A percentile compares a stretch with the other conserved stretches of the same genome.
Evolutionary conservation across 35 echinoderm and acorn worm genomes (phyloP).

Genomic region (Nesometra sesokonis): DNA sequence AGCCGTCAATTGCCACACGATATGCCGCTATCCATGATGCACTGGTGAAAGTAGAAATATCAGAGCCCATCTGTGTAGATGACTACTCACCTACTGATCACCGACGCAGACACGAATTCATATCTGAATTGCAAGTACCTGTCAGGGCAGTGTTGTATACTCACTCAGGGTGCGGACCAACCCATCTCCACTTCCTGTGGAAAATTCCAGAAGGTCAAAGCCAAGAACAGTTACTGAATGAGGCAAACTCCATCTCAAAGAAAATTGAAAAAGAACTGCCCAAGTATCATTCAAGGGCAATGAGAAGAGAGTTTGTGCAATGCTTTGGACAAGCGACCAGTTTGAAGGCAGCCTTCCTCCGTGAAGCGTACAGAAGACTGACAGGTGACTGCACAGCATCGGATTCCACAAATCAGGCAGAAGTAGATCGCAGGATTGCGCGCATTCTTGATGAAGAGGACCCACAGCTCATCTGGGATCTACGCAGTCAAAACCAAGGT

Average conservation of each 20-base stretch:
- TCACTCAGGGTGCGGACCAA: background rate
- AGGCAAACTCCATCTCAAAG: background rate
- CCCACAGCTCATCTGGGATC: background rate
- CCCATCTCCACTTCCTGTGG: background rate
- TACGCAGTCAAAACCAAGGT: background rate
- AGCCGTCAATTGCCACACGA: too few relatives aligned
- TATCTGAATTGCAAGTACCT: background rate
- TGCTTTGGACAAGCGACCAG: background rate
- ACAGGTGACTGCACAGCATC: too few relatives aligned
- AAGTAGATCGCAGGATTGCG: too few relatives aligned
- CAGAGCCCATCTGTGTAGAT: too few relatives aligned
- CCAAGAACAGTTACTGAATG: background rate
- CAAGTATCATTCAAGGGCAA: background rate
- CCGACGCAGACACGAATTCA: too few relatives aligned
- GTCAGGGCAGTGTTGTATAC: background rate
- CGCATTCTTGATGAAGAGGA: background rate
- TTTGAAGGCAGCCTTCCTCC: background rate
- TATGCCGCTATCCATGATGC: too few relatives aligned
- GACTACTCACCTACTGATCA: too few relatives aligned
- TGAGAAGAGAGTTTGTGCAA: background rate
- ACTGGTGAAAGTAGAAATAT: too few relatives aligned
- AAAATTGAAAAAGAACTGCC: background rate
- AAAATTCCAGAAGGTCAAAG: background rate
- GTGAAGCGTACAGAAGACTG: background rate
- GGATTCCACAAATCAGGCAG: too few relatives aligned